Conservation (phyloP, 2,113 vertebrate genomes). For the Spea bombifrons region DNA sequence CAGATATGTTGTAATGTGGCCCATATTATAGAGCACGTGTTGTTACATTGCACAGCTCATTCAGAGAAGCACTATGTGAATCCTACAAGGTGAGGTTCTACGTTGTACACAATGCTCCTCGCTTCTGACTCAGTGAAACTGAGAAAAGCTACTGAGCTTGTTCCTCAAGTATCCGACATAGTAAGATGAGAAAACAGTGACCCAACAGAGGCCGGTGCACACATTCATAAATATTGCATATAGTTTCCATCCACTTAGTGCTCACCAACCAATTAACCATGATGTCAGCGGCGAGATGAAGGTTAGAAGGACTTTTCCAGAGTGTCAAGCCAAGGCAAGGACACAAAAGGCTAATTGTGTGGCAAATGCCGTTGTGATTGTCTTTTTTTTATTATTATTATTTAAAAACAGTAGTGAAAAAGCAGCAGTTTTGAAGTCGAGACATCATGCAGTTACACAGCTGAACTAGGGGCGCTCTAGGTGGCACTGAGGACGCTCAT, state of each 20-base stretch:
- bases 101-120: background rate
- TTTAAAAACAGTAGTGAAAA: too few species aligned
- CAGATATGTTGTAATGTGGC: too few species aligned
- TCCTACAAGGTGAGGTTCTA: background rate
- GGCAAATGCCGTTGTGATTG: too few species aligned
- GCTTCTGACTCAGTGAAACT: constrained; percentile 16
- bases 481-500: too few species aligned
- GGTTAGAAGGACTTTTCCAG: background rate
- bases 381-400: too few species aligned
- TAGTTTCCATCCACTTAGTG: constrained; percentile 41
- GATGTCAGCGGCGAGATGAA: background rate
- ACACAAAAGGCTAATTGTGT: background rate
- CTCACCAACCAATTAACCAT: constrained; percentile 31
- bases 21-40: too few species aligned
- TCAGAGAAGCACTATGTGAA: background rate
- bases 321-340: background rate
- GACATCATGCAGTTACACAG: too few species aligned
- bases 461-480: too few species aligned
- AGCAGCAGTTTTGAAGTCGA: too few species aligned
- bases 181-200: constrained; percentile 24
- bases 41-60: background rate
- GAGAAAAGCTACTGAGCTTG: constrained; percentile 11
- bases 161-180: constrained; percentile 1
- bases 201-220: constrained; percentile 11
- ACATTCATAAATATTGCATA: constrained; percentile 38